A percentile compares a stretch with the other conserved stretches of the same genome.
Conservation (phyloP, 2,888 invertebrate species). For the Agriotes lineatus region DNA sequence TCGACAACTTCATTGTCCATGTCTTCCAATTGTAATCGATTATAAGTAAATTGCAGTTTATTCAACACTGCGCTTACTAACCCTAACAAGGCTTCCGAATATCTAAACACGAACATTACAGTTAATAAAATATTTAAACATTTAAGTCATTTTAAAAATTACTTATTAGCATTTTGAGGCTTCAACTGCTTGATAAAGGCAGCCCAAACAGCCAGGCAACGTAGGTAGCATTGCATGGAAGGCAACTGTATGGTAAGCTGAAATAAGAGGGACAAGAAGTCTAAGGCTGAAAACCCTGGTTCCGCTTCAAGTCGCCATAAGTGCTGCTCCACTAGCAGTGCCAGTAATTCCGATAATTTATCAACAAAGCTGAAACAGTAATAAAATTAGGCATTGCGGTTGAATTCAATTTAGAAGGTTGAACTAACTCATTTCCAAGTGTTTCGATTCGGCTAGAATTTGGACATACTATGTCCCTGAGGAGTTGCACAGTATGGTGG, state of each 20-base stretch:
- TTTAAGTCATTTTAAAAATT: no score
- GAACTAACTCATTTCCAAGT: slow-evolving; percentile 57
- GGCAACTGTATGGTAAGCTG: slow-evolving; percentile 86
- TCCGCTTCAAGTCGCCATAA: slow-evolving; percentile 84
- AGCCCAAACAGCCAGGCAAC: slow-evolving; percentile 87
- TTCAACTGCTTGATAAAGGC: slow-evolving; percentile 75
- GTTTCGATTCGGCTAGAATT: slow-evolving; percentile 57
- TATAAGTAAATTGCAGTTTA: slow-evolving; percentile 83
- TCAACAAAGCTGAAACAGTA: slow-evolving; percentile 75
- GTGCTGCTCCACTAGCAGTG: slow-evolving; percentile 83
- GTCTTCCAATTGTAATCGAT: slow-evolving; percentile 78
- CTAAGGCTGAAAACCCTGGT: slow-evolving; percentile 80
- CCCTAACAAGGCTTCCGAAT: slow-evolving; percentile 78
- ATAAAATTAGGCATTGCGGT: no score
- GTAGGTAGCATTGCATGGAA: slow-evolving; percentile 76
- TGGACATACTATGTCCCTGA: slow-evolving; percentile 68
- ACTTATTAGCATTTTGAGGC: slow-evolving; percentile 72
- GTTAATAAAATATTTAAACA: no score
- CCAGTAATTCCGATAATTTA: slow-evolving; percentile 84
- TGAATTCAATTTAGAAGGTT: no score
- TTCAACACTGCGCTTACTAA: slow-evolving; percentile 77
- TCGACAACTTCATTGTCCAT: slow-evolving; percentile 81
- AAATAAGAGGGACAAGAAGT: slow-evolving; percentile 82
- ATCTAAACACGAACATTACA: no score
- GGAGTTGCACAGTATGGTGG: slow-evolving; percentile 72